Conservation (phyloP, 2,888 invertebrate species). For the Philaethria dido region DNA sequence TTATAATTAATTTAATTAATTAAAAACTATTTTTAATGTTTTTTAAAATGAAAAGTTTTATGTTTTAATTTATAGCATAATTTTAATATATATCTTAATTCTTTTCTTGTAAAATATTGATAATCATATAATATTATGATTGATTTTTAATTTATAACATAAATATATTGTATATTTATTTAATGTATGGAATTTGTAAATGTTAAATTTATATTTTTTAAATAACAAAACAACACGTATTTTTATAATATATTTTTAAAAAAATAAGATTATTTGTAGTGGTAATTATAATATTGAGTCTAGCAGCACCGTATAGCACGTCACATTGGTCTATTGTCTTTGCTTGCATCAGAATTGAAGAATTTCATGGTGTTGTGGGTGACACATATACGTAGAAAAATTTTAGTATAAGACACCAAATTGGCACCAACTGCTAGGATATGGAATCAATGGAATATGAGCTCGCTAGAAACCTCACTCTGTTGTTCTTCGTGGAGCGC, state of each 20-base stretch:
- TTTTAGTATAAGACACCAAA: conserved; percentile 78
- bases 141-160: too few species aligned
- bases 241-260: not conserved
- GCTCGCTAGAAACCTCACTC: conserved; percentile 96
- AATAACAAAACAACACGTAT: not conserved
- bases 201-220: too few species aligned
- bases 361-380: conserved; percentile 84
- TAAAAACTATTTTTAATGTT: too few species aligned
- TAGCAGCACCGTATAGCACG: conserved; percentile 54
- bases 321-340: conserved; percentile 66
- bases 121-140: too few species aligned
- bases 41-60: too few species aligned
- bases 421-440: conserved; percentile 83
- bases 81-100: too few species aligned
- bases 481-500: conserved; percentile 99
- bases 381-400: conserved; percentile 82
- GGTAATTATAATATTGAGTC: conserved; percentile 11
- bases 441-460: conserved; percentile 98
- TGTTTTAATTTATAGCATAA: too few species aligned
- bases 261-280: not conserved
- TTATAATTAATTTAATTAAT: too few species aligned
- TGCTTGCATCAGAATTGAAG: conserved; percentile 69
- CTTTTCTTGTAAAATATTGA: too few species aligned
- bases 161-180: too few species aligned
- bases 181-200: too few species aligned